Evolutionary conservation across 2,797 vertebrate genomes (phyloP), one percentile per base, ranked within the genome.

Genomic region (Paramormyrops hopkinsi): DNA sequence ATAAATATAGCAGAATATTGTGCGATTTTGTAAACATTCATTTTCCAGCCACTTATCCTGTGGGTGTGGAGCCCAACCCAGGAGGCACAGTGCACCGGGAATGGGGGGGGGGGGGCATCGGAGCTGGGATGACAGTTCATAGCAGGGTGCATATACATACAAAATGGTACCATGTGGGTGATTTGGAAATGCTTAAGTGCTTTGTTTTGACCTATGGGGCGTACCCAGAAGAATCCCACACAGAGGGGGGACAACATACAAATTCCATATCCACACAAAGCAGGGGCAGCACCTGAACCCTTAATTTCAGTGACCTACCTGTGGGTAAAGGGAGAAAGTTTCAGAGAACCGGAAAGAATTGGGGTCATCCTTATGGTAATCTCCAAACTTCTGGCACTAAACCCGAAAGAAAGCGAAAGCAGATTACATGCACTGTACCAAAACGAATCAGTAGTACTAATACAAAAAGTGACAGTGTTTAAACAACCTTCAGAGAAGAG

Each of bases 361-460:
- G 12, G 98, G 97, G 90, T 99, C 98, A 37, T 99, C 98, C 93
- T 99, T 99, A 94, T 99, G 97, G 92, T 99, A 99, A 89, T 99
- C 98, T 94, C 98, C 98, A 95, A 99, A 99, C 94, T 99, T 99
- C 94, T 99, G 98, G 95, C 98, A 99, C 98, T 99, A 92, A 4
- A 89, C 90, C 90, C 44, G 46, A 91, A 41, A 50, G 91, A 91
- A 93, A 87, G 53, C 5, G 12, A 65, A 41, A 88, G 85, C 29
- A 84, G 4, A 50, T 84, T 82, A 82, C 76, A 84, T 50, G 46
- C 41, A 41, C 17, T 19, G 73, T 79, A 44, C 73, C 2, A 2
- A 41, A 17, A n/a, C 11, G 1, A 79, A 79, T 79, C 33, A 3
- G 33, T 19, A 44, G 41, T 44, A 79, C 33, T 79, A 44, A 41